Evolutionary conservation across 2,888 invertebrate species (phyloP).

Genomic region (Lasius fuliginosus): DNA sequence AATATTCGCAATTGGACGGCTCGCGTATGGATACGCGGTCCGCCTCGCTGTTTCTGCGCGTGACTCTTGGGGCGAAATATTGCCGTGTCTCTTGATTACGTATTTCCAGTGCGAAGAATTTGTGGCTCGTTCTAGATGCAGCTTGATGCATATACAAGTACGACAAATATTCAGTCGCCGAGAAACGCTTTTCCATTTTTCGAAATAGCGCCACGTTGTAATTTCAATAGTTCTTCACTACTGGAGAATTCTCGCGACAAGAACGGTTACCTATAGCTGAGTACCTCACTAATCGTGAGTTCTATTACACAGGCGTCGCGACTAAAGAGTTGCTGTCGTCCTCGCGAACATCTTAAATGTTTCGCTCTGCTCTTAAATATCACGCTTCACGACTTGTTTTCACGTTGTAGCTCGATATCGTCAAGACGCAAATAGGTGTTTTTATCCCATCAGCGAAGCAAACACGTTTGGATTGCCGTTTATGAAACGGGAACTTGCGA

Average conservation of each 20-base stretch:
- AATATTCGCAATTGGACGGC: too few species aligned
- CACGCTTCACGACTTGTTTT: conserved; percentile 43
- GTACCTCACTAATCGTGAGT: conserved; percentile 69
- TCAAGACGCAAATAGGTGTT: background rate
- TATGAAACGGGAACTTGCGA: background rate
- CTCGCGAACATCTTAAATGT: conserved; percentile 55
- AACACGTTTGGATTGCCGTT: conserved; percentile 1
- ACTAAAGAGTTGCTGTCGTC: conserved; percentile 60
- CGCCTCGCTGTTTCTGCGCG: too few species aligned
- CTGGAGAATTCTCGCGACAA: conserved; percentile 58
- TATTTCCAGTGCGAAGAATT: background rate
- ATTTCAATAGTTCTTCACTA: conserved; percentile 67
- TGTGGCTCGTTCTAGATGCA: background rate
- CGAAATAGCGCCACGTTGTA: conserved; percentile 58
- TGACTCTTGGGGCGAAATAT: too few species aligned
- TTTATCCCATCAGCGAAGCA: background rate
- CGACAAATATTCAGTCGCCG: background rate
- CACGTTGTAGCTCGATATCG: conserved; percentile 15
- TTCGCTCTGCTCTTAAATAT: conserved; percentile 58
- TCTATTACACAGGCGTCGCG: conserved; percentile 60
- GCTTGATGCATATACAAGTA: background rate
- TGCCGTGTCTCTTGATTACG: background rate
- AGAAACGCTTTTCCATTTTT: conserved; percentile 56
- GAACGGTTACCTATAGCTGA: conserved; percentile 61
- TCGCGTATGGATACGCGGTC: too few species aligned